Conservation (phyloP, 30 jellyfish, hydroid and myxozoan genomes). For the Cassiopea andromeda region DNA sequence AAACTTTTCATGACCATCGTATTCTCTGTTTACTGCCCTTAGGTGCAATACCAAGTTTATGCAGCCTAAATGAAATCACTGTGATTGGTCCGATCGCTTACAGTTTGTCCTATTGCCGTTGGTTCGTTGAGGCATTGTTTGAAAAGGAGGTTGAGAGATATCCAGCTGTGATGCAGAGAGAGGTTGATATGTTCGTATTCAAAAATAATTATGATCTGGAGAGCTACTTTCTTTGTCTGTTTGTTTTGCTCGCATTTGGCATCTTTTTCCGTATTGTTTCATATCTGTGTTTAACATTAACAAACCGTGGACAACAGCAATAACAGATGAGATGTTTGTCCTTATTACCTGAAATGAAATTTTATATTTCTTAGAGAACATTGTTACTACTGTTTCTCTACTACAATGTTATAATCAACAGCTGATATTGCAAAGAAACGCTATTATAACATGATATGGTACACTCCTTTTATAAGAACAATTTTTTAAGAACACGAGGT, state of each 20-base stretch:
- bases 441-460: no score
- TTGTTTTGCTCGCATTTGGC: conserved; percentile 47
- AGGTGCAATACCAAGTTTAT: conserved; percentile 74
- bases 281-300: conserved; percentile 40
- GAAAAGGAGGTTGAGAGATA: conserved; percentile 74
- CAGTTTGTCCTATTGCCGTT: conserved; percentile 72
- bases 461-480: no score
- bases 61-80: conserved; percentile 53
- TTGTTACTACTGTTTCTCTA: no score
- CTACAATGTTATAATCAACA: no score
- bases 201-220: conserved; percentile 41
- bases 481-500: no score
- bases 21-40: not conserved
- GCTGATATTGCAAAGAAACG: no score
- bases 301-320: conserved; percentile 80
- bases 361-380: no score
- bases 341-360: not conserved
- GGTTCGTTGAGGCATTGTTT: conserved; percentile 81
- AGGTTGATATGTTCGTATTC: conserved; percentile 35
- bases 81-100: conserved; percentile 71
- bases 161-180: conserved; percentile 65
- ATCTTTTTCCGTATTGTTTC: conserved; percentile 59
- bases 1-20: no score
- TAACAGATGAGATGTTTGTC: not conserved
- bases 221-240: conserved; percentile 58